Conservation (phyloP, 2,888 invertebrate species). For the Hyposoter dolosus region DNA sequence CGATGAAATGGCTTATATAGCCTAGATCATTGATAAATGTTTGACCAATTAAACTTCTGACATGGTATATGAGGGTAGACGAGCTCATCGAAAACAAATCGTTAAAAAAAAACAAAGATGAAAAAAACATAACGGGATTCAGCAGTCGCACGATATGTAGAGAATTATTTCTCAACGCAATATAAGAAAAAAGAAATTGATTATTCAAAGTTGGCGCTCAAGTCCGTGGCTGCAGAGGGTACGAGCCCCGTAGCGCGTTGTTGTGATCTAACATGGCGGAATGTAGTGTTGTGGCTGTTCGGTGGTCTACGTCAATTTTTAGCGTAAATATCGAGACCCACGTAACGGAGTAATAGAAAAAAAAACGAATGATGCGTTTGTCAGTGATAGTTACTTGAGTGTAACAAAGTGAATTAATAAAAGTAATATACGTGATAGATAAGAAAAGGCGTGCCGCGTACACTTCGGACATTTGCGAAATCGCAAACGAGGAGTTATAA, state of each 20-base stretch:
- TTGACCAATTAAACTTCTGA: background rate
- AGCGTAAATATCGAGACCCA: conserved; percentile 77
- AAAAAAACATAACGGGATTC: background rate
- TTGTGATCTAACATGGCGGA: conserved; percentile 90
- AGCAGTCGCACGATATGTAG: background rate
- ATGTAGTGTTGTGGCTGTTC: conserved; percentile 88
- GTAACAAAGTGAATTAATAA: conserved; percentile 40
- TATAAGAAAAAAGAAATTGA: conserved; percentile 9
- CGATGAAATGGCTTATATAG: background rate
- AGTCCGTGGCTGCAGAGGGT: conserved; percentile 85
- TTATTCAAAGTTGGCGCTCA: conserved; percentile 75
- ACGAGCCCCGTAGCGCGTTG: conserved; percentile 89
- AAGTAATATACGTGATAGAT: conserved; percentile 45
- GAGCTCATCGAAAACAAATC: background rate
- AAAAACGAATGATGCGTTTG: conserved; percentile 67
- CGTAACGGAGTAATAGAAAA: conserved; percentile 68
- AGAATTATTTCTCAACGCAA: background rate
- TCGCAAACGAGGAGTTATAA: conserved; percentile 53
- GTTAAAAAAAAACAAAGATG: background rate
- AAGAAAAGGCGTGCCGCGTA: conserved; percentile 50
- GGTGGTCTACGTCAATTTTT: conserved; percentile 86
- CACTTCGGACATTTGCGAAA: conserved; percentile 54
- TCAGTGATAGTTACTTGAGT: conserved; percentile 56
- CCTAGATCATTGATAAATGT: background rate
- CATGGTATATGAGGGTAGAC: background rate